Conservation (phyloP, 1,140 invertebrate species). For the Anoplolepis gracilipes region DNA sequence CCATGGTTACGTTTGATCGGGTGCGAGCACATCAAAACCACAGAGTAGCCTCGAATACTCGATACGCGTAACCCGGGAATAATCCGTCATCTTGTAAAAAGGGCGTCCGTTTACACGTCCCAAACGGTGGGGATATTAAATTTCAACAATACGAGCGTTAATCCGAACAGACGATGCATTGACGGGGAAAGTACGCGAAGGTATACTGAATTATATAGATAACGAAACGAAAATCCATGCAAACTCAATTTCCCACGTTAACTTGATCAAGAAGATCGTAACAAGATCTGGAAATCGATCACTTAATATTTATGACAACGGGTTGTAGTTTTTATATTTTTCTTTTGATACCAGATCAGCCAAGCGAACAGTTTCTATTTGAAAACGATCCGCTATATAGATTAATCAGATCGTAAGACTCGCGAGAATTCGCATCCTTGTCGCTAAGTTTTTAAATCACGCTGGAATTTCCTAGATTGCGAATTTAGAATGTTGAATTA, state of each 20-base stretch:
- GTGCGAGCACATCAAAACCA: constrained; percentile 17
- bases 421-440: constrained; percentile 13
- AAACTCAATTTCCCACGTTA: constrained; percentile 69
- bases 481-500: not conserved
- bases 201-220: constrained; percentile 4
- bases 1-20: not conserved
- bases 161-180: not conserved
- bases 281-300: constrained; percentile 65
- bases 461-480: not conserved
- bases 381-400: constrained; percentile 47
- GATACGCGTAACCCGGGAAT: constrained; percentile 62
- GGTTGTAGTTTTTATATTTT: constrained; percentile 29
- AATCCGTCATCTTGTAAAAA: constrained; percentile 57
- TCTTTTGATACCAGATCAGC: constrained; percentile 6
- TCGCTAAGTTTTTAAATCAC: not conserved
- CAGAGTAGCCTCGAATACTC: constrained; percentile 49
- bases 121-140: constrained; percentile 35
- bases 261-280: constrained; percentile 58
- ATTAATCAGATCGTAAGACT: constrained; percentile 36
- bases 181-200: constrained; percentile 35
- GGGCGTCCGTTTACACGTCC: constrained; percentile 23
- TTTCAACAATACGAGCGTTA: constrained; percentile 23
- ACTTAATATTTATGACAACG: constrained; percentile 75
- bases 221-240: constrained; percentile 48
- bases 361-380: constrained; percentile 65